Conservation (phyloP, 64 coral and sea anemone species). For the Dendronephthya gigantea region DNA sequence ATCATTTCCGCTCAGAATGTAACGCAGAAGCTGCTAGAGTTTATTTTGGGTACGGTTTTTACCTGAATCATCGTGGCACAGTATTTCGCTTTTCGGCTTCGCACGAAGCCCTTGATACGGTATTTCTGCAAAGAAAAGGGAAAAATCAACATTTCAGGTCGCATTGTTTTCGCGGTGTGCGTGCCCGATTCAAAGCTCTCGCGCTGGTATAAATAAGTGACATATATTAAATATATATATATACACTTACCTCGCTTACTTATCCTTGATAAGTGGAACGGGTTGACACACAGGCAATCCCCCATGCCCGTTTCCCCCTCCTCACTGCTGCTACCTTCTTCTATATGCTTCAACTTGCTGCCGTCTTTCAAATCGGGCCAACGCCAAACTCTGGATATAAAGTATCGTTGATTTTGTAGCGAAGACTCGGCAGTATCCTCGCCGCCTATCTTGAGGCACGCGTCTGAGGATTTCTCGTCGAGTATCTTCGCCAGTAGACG, state of each 20-base stretch:
- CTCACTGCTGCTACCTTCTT: neutral
- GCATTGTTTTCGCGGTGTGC: neutral
- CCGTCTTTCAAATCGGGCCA: constrained; percentile 2
- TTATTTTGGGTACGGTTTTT: neutral
- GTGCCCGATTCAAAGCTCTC: too few species aligned
- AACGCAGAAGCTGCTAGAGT: neutral
- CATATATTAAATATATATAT: too few species aligned
- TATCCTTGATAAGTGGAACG: neutral
- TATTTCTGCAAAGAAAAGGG: neutral
- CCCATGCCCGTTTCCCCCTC: neutral
- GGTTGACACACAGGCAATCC: constrained; percentile 14
- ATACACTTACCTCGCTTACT: neutral
- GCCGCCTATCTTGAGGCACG: neutral
- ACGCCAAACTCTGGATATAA: neutral
- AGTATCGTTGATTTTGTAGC: neutral
- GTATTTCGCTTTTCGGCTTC: too few species aligned
- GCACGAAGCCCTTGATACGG: neutral
- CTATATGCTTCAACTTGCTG: neutral
- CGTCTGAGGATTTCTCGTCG: neutral
- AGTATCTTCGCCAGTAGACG: neutral
- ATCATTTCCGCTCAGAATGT: neutral
- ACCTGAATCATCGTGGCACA: neutral
- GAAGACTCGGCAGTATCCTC: neutral
- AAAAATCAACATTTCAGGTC: neutral
- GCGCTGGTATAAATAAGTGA: neutral